Evolutionary conservation across 2,113 vertebrate species (phyloP).

Genomic region (Colistium nudipinnis): DNA sequence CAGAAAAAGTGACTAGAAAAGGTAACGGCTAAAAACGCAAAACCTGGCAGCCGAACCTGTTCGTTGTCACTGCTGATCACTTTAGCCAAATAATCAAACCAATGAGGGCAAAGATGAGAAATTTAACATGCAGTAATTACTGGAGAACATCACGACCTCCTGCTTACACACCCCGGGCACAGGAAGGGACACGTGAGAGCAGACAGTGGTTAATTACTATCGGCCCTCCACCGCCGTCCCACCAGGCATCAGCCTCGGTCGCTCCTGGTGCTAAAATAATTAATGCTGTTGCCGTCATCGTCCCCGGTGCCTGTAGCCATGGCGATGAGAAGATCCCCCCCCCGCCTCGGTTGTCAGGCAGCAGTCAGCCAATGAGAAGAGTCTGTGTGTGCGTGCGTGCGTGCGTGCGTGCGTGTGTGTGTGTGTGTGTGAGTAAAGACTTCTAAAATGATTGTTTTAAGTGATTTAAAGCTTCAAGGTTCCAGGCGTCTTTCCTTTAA

Average conservation of each 20-base stretch:
- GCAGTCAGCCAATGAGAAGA: slow-evolving; percentile 59
- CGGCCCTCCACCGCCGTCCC: slow-evolving; percentile 71
- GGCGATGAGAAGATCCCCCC: slow-evolving; percentile 73
- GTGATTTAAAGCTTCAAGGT: slow-evolving; percentile 39
- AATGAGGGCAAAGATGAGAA: slow-evolving; percentile 51
- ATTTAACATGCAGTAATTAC: slow-evolving; percentile 60
- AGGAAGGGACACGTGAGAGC: slow-evolving; percentile 80
- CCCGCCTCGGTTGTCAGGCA: slow-evolving; percentile 58
- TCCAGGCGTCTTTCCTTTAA: slow-evolving; percentile 13
- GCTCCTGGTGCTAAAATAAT: slow-evolving; percentile 77
- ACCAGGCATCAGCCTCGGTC: slow-evolving; percentile 64
- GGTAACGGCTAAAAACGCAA: neutral
- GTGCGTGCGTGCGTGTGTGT: slow-evolving; percentile 15
- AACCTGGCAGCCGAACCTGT: neutral
- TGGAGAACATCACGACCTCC: slow-evolving; percentile 56
- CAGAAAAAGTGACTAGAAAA: slow-evolving; percentile 1
- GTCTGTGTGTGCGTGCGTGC: slow-evolving; percentile 10
- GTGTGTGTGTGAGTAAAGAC: slow-evolving; percentile 12
- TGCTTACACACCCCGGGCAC: slow-evolving; percentile 61
- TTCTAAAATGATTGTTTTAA: slow-evolving; percentile 14
- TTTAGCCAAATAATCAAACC: slow-evolving; percentile 49
- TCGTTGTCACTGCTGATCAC: slow-evolving; percentile 32
- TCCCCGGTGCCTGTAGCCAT: slow-evolving; percentile 76
- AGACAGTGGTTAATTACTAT: slow-evolving; percentile 80
- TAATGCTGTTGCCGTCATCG: slow-evolving; percentile 74